Evolutionary conservation across 2,797 vertebrate genomes (phyloP).

Genomic region (Acrossocheilus wenchowensis): DNA sequence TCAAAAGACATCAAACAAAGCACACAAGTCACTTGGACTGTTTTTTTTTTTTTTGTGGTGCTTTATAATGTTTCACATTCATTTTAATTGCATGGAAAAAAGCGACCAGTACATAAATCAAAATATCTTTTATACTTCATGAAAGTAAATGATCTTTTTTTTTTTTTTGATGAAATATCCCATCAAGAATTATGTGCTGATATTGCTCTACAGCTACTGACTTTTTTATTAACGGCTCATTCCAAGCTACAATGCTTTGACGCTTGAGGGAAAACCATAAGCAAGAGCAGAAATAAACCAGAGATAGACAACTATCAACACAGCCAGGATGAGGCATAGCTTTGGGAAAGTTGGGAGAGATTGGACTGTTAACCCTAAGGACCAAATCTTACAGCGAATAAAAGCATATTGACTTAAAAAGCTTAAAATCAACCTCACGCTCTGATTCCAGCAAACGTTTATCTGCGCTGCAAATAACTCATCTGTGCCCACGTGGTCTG

Average conservation of each 20-base stretch:
- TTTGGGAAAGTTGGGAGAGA: background rate
- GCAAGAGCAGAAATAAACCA: slow-evolving; percentile 23
- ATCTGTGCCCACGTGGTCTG: slow-evolving; percentile 14
- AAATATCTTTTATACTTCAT: background rate
- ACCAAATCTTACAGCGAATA: slow-evolving; percentile 16
- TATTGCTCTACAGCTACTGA: background rate
- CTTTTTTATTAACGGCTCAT: background rate
- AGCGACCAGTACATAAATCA: background rate
- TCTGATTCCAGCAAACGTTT: background rate
- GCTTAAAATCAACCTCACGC: slow-evolving; percentile 9
- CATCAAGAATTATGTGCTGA: background rate
- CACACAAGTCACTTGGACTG: background rate
- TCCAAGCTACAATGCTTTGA: slow-evolving; percentile 1
- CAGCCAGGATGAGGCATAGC: slow-evolving; percentile 12
- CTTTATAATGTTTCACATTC: background rate
- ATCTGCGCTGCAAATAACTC: slow-evolving; percentile 3
- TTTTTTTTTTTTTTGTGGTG: background rate
- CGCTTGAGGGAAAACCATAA: slow-evolving; percentile 17
- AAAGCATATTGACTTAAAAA: slow-evolving; percentile 29
- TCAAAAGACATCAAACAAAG: background rate
- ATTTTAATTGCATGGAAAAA: background rate
- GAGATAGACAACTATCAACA: background rate
- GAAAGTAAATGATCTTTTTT: background rate
- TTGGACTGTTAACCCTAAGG: background rate
- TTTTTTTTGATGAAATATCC: background rate